Conservation (phyloP, 2,113 vertebrate species). For the Chionodraco myersi region DNA sequence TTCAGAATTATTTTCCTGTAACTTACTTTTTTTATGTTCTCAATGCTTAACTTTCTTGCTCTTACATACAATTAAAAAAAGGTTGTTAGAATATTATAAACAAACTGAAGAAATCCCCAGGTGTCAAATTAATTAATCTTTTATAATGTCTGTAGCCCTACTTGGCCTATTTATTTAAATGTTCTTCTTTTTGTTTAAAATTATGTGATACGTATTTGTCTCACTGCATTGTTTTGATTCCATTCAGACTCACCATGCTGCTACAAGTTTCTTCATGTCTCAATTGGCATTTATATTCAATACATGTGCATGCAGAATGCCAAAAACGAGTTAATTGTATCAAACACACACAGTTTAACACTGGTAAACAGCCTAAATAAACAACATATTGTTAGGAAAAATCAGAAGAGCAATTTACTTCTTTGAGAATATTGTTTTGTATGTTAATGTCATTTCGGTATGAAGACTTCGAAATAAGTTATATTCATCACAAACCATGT, state of each 20-base stretch:
- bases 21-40: no score
- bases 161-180: no score
- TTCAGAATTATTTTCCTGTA: no score
- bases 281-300: background rate
- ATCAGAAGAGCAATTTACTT: background rate
- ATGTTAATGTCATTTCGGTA: background rate
- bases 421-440: background rate
- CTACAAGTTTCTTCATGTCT: background rate
- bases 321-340: conserved; percentile 7
- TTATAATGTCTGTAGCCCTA: no score
- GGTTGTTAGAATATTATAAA: no score
- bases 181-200: no score
- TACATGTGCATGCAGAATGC: background rate
- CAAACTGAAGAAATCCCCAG: no score
- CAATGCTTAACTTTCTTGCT: no score
- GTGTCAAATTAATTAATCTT: no score
- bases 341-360: conserved; percentile 4
- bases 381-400: background rate
- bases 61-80: no score
- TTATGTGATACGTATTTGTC: no score
- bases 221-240: no score
- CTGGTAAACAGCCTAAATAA: background rate
- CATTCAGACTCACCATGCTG: background rate
- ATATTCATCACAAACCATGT: background rate
- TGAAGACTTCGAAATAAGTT: background rate